Conservation (phyloP, 2,797 vertebrate genomes). For the Pseudochirops corinnae region DNA sequence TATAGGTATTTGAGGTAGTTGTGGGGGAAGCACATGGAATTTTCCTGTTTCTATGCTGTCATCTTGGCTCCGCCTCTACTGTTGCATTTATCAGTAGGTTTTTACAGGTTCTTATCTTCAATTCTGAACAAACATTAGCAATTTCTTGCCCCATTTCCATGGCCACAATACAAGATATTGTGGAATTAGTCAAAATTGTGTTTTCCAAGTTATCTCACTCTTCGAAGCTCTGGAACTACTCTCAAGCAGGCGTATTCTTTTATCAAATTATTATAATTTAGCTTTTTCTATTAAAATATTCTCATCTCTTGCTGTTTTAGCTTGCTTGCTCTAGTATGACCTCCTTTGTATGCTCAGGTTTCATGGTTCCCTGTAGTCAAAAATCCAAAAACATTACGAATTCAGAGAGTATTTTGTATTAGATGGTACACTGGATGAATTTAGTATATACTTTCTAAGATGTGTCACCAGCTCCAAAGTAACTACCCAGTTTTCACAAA, state of each 20-base stretch:
- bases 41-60: too few species aligned
- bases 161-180: background rate
- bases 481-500: background rate
- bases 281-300: background rate
- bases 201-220: background rate
- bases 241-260: background rate
- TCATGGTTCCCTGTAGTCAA: background rate
- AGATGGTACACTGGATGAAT: background rate
- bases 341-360: background rate
- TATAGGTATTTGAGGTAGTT: too few species aligned
- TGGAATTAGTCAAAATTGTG: background rate
- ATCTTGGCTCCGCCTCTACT: too few species aligned
- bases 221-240: background rate
- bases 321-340: background rate
- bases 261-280: background rate
- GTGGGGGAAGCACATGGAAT: too few species aligned
- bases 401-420: background rate
- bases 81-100: background rate
- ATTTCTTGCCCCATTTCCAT: background rate
- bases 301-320: background rate
- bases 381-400: background rate
- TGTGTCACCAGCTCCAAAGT: background rate
- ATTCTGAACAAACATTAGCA: background rate
- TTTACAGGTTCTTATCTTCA: background rate
- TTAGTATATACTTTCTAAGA: background rate